Percentiles rank a stretch among this genome's conserved stretches.
Evolutionary conservation across 2,113 vertebrate genomes (phyloP).

Genomic region (Psilopsiagon aymara): DNA sequence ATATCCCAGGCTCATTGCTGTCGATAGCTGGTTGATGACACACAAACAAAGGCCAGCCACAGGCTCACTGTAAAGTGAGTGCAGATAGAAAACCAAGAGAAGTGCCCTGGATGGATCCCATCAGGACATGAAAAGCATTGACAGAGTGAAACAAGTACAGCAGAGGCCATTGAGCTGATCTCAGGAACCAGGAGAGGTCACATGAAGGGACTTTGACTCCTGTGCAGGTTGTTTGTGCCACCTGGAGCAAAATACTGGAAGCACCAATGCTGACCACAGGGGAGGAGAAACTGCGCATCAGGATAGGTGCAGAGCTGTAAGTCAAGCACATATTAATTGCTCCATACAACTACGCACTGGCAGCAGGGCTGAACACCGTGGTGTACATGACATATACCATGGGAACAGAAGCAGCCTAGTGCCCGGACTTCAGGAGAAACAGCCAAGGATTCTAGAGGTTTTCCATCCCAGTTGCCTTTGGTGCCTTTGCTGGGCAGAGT

Average conservation of each 20-base stretch:
- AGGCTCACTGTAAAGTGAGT: background rate
- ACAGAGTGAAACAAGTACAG: background rate
- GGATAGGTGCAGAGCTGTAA: background rate
- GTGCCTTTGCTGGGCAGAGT: background rate
- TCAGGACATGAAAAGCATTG: background rate
- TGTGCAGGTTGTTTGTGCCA: background rate
- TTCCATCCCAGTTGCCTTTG: background rate
- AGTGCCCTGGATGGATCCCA: background rate
- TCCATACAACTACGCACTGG: background rate
- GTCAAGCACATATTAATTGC: background rate
- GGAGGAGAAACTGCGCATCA: background rate
- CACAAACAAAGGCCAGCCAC: background rate
- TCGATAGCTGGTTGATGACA: fast-evolving
- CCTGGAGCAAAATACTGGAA: background rate
- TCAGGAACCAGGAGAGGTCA: background rate
- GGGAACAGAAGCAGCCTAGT: background rate
- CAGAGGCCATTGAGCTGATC: background rate
- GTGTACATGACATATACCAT: background rate
- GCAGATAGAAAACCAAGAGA: background rate
- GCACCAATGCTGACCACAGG: background rate
- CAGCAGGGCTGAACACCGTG: background rate
- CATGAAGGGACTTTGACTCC: background rate
- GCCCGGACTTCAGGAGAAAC: background rate
- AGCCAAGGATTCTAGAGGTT: background rate
- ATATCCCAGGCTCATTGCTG: background rate